These are phyloP conservation scores for Tichodroma muraria DNA, from an alignment of 2,113 vertebrate species.

Conservation along the genomic window DNA sequence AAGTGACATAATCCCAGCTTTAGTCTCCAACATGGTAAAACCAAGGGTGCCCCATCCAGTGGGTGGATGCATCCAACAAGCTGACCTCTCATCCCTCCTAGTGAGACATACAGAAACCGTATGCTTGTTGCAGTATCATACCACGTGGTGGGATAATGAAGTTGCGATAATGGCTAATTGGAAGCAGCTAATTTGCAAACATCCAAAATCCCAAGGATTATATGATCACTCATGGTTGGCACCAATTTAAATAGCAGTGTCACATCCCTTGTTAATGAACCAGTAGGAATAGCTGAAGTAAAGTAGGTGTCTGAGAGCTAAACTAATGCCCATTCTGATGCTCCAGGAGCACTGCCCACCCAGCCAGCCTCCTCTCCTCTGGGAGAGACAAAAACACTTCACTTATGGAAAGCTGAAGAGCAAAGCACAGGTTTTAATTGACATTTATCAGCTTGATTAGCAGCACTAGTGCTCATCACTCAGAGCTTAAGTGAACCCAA, in stretches of 20 bases:
- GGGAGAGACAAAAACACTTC: neutral
- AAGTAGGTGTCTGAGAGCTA: neutral
- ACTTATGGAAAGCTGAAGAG: neutral
- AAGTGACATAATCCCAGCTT: neutral
- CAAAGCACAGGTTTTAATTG: neutral
- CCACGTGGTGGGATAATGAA: neutral
- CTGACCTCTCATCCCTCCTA: neutral
- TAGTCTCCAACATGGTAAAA: neutral
- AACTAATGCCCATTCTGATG: neutral
- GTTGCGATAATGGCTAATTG: neutral
- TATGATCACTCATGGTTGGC: neutral
- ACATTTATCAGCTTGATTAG: slow-evolving; percentile 35
- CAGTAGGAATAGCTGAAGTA: neutral
- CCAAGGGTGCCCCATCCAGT: neutral
- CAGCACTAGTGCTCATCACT: neutral
- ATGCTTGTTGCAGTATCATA: neutral
- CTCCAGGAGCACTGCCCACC: neutral
- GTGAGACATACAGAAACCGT: neutral
- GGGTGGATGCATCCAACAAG: neutral
- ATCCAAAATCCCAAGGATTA: neutral
- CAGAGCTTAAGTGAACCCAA: slow-evolving; percentile 2
- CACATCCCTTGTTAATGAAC: neutral
- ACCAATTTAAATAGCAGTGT: neutral
- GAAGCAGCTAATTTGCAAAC: neutral
- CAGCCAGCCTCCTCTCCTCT: neutral